A percentile compares a stretch with the other conserved stretches of the same genome.
These are phyloP conservation scores for Pogonomyrmex californicus DNA, from an alignment of 1,140 invertebrate species.

Conservation along the genomic window DNA sequence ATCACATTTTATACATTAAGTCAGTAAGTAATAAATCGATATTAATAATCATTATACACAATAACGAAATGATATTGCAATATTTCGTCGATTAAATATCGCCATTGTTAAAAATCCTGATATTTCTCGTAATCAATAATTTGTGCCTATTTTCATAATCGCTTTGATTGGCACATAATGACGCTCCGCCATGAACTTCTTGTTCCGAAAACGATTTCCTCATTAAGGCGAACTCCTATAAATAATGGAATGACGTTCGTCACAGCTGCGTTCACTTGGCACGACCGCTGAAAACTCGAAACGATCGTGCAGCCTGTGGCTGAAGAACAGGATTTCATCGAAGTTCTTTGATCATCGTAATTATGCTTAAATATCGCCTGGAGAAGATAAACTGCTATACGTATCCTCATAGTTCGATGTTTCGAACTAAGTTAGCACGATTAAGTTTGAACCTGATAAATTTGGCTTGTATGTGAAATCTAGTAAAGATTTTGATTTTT, in stretches of 20 bases:
- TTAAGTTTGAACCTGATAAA: conserved; percentile 9
- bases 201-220: conserved; percentile 62
- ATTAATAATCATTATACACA: neutral
- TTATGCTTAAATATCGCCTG: conserved; percentile 63
- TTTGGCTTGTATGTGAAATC: conserved; percentile 16
- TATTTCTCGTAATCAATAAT: neutral
- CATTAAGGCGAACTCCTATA: conserved; percentile 61
- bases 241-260: conserved; percentile 63
- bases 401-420: conserved; percentile 37
- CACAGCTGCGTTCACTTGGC: conserved; percentile 36
- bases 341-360: conserved; percentile 75
- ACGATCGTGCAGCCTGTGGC: conserved; percentile 61
- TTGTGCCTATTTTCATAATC: conserved; percentile 8
- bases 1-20: neutral
- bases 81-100: neutral
- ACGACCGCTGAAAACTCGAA: conserved; percentile 67
- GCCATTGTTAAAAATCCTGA: neutral
- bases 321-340: conserved; percentile 55
- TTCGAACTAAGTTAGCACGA: conserved; percentile 59
- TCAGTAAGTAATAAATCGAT: neutral
- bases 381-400: conserved; percentile 47
- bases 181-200: conserved; percentile 33
- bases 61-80: neutral
- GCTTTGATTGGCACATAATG: conserved; percentile 53
- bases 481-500: neutral